A percentile compares a stretch with the other conserved stretches of the same genome.
Evolutionary conservation across 2,888 invertebrate genomes (phyloP).

Genomic region (Calameuta filiformis): DNA sequence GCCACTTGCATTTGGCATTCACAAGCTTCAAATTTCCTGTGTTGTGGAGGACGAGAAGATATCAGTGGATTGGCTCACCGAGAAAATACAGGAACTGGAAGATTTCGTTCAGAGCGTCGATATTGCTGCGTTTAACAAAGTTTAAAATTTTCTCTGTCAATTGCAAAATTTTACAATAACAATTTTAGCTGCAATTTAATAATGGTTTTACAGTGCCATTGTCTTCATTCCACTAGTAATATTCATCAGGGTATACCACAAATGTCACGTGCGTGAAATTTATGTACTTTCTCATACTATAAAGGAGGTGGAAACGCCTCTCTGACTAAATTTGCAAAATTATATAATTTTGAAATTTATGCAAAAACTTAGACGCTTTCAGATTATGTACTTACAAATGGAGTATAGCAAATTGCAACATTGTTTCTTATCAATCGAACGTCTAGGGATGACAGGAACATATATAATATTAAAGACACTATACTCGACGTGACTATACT

Average conservation of each 20-base stretch:
- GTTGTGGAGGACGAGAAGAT: slow-evolving; percentile 98
- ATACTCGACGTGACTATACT: neutral
- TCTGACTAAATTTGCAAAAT: neutral
- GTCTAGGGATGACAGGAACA: neutral
- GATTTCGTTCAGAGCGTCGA: slow-evolving; percentile 93
- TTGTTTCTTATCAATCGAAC: neutral
- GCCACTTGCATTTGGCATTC: slow-evolving; percentile 91
- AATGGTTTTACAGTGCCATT: slow-evolving; percentile 42
- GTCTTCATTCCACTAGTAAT: slow-evolving; percentile 52
- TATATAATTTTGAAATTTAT: neutral
- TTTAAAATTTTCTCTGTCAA: slow-evolving; percentile 67
- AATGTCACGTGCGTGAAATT: neutral
- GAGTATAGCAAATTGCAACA: neutral
- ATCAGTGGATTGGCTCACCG: slow-evolving; percentile 87
- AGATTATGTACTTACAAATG: neutral
- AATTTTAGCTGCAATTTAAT: slow-evolving; percentile 21
- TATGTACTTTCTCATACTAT: neutral
- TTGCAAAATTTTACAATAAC: slow-evolving; percentile 9
- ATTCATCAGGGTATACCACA: slow-evolving; percentile 23
- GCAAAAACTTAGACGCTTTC: neutral
- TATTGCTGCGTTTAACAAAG: slow-evolving; percentile 95
- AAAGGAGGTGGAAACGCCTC: neutral
- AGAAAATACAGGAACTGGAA: slow-evolving; percentile 85
- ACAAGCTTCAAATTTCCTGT: slow-evolving; percentile 90
- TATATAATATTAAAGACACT: neutral